A percentile compares a stretch with the other conserved stretches of the same genome.
These are phyloP conservation scores for Galaxea fascicularis DNA, from an alignment of 92 coral and sea anemone species.

Conservation along the genomic window DNA sequence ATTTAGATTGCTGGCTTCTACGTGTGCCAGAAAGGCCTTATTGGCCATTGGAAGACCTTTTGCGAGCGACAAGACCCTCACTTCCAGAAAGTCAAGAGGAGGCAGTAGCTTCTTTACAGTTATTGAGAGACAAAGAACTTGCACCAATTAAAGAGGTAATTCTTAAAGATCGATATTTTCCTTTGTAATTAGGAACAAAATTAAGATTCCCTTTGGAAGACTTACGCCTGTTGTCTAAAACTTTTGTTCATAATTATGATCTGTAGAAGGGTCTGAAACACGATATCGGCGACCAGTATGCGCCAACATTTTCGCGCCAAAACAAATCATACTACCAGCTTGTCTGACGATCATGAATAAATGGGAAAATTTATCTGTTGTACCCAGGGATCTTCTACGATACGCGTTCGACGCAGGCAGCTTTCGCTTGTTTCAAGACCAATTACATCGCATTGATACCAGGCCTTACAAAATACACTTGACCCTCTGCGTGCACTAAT, in stretches of 20 bases:
- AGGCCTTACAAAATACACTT: too few species aligned
- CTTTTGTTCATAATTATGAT: background rate
- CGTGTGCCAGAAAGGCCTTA: constrained; percentile 30
- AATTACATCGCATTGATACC: too few species aligned
- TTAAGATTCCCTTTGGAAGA: background rate
- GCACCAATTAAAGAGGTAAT: constrained; percentile 38
- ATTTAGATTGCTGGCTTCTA: constrained; percentile 22
- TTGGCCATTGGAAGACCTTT: constrained; percentile 24
- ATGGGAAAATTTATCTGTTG: background rate
- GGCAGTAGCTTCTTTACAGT: constrained; percentile 2
- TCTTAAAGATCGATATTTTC: background rate
- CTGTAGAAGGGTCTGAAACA: background rate
- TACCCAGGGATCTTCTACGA: background rate
- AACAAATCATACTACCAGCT: background rate
- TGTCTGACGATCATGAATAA: background rate
- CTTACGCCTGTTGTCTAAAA: background rate
- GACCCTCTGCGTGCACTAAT: too few species aligned
- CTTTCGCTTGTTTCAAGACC: background rate
- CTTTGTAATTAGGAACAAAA: constrained; percentile 10
- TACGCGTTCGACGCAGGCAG: background rate
- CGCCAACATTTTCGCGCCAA: background rate
- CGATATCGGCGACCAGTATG: background rate
- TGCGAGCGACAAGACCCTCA: constrained; percentile 18
- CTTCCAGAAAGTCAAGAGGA: constrained; percentile 10
- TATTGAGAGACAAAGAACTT: constrained; percentile 24